Conservation (phyloP, 2,113 vertebrate genomes). For the Tachycineta bicolor region DNA sequence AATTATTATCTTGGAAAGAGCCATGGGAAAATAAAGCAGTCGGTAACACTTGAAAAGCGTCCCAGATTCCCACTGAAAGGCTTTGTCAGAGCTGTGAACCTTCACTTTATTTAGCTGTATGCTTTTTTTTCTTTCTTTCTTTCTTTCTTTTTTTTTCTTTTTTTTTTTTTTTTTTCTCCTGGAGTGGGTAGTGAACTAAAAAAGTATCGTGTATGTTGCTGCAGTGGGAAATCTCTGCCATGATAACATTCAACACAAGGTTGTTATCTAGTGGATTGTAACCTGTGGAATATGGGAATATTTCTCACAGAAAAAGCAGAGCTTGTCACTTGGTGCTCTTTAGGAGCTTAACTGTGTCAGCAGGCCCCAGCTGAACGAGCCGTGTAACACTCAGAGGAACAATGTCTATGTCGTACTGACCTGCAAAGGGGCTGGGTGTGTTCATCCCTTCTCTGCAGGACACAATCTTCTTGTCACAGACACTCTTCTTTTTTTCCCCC, state of each 20-base stretch:
- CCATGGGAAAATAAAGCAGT: conserved; percentile 71
- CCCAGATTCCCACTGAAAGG: conserved; percentile 68
- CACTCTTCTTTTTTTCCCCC: rapidly evolving
- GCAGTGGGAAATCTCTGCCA: conserved; percentile 12
- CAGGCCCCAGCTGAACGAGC: not conserved
- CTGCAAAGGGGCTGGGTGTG: not conserved
- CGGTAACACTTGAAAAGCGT: conserved; percentile 68
- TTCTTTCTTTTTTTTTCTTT: not conserved
- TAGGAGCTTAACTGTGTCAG: not conserved
- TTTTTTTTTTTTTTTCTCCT: not conserved
- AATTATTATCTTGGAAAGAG: conserved; percentile 72
- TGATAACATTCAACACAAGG: conserved; percentile 58
- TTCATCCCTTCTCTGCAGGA: not conserved
- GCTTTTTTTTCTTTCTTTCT: not conserved
- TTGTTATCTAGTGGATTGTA: conserved; percentile 50
- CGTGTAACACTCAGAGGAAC: not conserved
- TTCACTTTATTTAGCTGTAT: conserved; percentile 66
- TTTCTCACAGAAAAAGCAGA: conserved; percentile 37
- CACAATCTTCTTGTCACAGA: not conserved
- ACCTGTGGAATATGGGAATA: conserved; percentile 58
- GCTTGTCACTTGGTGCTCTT: conserved; percentile 7
- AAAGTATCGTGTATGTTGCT: conserved; percentile 61
- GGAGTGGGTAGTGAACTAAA: conserved; percentile 10
- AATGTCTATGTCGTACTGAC: not conserved
- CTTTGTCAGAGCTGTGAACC: conserved; percentile 66